These are phyloP conservation scores for Gymnothorax javanicus DNA, from an alignment of 2,797 vertebrate genomes.

Conservation along the genomic window DNA sequence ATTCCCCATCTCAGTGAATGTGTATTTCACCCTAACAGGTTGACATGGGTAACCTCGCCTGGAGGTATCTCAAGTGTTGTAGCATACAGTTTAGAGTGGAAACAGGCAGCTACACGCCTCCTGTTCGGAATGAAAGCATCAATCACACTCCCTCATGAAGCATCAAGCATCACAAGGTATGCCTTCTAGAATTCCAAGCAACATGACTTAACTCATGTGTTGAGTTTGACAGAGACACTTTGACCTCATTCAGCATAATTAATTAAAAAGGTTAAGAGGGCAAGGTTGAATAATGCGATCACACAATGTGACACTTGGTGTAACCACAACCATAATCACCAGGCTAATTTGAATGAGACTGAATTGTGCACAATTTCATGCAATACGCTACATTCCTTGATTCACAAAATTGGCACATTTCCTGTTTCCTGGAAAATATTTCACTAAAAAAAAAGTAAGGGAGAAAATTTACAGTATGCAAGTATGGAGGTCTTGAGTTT, in stretches of 20 bases:
- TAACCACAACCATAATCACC: slow-evolving; percentile 6
- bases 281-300: slow-evolving; percentile 10
- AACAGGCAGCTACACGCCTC: slow-evolving; percentile 69
- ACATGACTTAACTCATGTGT: background rate
- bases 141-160: background rate
- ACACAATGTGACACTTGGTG: background rate
- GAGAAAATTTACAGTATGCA: background rate
- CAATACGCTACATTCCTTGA: slow-evolving; percentile 13
- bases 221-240: slow-evolving; percentile 21
- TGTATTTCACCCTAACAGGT: slow-evolving; percentile 58
- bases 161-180: slow-evolving; percentile 5
- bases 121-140: slow-evolving; percentile 48
- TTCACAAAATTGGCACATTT: slow-evolving; percentile 18
- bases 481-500: slow-evolving; percentile 15
- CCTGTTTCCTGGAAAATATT: background rate
- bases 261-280: background rate
- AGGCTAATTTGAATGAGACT: slow-evolving; percentile 13
- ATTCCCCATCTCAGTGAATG: slow-evolving; percentile 65
- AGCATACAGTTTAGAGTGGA: slow-evolving; percentile 42
- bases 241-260: slow-evolving; percentile 8
- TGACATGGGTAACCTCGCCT: slow-evolving; percentile 53
- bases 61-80: slow-evolving; percentile 59
- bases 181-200: background rate
- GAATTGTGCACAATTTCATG: background rate
- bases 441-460: background rate